phyloP scores from a whole-genome alignment of 2,113 vertebrate species.

The Coreoperca whiteheadi region DNA sequence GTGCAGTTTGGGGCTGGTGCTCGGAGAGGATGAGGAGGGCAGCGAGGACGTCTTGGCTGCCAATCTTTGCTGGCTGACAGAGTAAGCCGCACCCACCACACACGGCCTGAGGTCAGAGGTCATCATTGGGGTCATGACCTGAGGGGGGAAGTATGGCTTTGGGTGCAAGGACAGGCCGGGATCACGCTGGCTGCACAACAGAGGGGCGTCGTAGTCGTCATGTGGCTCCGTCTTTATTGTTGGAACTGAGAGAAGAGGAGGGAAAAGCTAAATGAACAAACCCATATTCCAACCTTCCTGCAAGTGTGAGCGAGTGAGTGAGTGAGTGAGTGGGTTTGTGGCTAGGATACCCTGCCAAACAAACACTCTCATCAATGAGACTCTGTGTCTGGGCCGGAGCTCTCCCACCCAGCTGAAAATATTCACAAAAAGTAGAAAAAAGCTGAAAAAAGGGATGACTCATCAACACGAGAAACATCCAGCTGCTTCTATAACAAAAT shows the following conservation, averaged over 20 bases:
- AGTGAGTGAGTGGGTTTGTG: constrained; percentile 85
- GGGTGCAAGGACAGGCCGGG: constrained; percentile 85
- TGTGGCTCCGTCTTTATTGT: constrained; percentile 97
- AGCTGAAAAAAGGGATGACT: constrained; percentile 87
- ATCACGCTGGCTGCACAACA: constrained; percentile 80
- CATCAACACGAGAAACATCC: constrained; percentile 89
- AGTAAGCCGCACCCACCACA: constrained; percentile 82
- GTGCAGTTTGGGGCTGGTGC: constrained; percentile 89
- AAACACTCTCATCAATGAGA: constrained; percentile 91
- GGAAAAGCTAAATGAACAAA: constrained; percentile 83
- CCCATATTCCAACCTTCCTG: constrained; percentile 82
- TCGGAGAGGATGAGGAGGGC: constrained; percentile 82
- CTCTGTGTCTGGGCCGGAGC: constrained; percentile 87
- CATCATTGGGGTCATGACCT: constrained; percentile 83
- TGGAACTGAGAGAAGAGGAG: constrained; percentile 86
- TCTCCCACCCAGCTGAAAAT: constrained; percentile 89
- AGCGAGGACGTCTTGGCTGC: constrained; percentile 65
- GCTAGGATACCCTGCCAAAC: constrained; percentile 92
- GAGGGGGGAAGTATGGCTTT: constrained; percentile 89
- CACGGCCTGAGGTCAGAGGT: constrained; percentile 88
- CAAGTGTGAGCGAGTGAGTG: constrained; percentile 57
- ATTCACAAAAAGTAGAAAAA: constrained; percentile 73
- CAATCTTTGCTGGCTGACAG: constrained; percentile 87
- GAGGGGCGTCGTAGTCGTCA: constrained; percentile 91
- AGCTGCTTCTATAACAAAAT: constrained; percentile 90